phyloP scores from a whole-genome alignment of 2,797 vertebrate species.

The Paramormyrops hopkinsi region DNA sequence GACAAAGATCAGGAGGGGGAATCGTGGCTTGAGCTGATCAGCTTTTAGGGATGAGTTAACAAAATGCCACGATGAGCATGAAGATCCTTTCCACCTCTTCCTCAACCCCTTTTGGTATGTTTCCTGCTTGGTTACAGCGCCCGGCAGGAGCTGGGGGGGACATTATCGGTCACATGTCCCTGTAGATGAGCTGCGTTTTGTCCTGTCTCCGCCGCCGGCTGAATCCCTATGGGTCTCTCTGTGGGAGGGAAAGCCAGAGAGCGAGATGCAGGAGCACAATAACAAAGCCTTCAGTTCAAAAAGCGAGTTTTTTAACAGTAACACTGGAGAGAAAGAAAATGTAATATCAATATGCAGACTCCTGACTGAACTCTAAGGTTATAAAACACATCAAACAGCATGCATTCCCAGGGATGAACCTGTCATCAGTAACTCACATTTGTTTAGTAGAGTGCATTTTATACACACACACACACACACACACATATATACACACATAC shows the following conservation, averaged over 20 bases:
- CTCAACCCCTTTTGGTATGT: constrained; percentile 40
- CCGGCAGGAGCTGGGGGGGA: constrained; percentile 52
- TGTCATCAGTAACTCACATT: neutral
- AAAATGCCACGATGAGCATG: constrained; percentile 55
- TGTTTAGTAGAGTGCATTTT: neutral
- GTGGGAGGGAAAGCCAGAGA: neutral
- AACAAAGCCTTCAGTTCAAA: neutral
- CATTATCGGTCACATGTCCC: constrained; percentile 74
- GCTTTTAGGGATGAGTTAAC: constrained; percentile 61
- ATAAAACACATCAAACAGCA: neutral
- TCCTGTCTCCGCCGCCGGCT: constrained; percentile 68
- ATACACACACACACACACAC: neutral
- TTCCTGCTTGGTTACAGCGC: neutral
- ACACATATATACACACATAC: neutral
- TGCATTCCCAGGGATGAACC: neutral
- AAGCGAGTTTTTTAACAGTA: neutral
- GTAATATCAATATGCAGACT: neutral
- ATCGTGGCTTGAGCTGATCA: neutral
- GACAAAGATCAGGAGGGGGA: constrained; percentile 35
- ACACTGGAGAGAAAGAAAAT: neutral
- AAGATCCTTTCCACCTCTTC: constrained; percentile 58
- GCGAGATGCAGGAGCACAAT: neutral
- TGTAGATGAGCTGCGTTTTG: constrained; percentile 65
- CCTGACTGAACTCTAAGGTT: neutral
- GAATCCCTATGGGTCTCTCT: constrained; percentile 44